Base-by-base conservation (phyloP, 2,888 invertebrate genomes). In the Stenodema calcarata region DNA sequence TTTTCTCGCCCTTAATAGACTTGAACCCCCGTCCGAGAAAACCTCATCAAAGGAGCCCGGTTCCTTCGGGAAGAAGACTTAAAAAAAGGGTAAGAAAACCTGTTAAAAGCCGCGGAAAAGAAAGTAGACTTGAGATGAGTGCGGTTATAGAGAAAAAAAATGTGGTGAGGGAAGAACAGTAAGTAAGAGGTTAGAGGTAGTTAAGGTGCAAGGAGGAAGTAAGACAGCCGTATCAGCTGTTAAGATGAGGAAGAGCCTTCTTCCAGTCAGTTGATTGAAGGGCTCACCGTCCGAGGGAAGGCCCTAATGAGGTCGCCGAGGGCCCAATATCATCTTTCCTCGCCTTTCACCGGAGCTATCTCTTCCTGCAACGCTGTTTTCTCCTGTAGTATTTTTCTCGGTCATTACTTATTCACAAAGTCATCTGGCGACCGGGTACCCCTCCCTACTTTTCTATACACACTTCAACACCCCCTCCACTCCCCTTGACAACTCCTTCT, bases 371-470 rank as follows among this genome's bases (percentile, higher is more conserved):
- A 62, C 23, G 18, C 62, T 62, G 18, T 62, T 62, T 62, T 18
- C 62, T 62, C 62, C 54, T 11, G 62, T 62, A 23, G 62, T 62
- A 62, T 62, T 62, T 47, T 62, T 62, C 62, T 62, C 78, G 78
- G 41, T 27, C 78, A 78, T 78, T 78, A 78, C 78, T 78, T 78
- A 78, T 78, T 78, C 78, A 78, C 78, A 78, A 44, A 42, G 78
- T 78, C 78, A 78, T 78, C 78, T 42, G 78, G 16, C 30, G 47
- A 47, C 7, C 42, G 42, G n/a, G 54, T n/a, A 23, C 62, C 62
- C 62, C 23, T 62, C 62, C 62, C 2, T 62, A 62, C 44, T 78
- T 42, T 75, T 75, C 78, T 78, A 78, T 78, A 78, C 44, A 78
- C 78, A 78, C 44, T 78, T 78, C 78, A 78, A 1, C n/a, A n/a